Percentiles rank a stretch among this genome's conserved stretches.
Evolutionary conservation across 2,888 invertebrate species (phyloP).

Genomic region (Parnassius glacialis): DNA sequence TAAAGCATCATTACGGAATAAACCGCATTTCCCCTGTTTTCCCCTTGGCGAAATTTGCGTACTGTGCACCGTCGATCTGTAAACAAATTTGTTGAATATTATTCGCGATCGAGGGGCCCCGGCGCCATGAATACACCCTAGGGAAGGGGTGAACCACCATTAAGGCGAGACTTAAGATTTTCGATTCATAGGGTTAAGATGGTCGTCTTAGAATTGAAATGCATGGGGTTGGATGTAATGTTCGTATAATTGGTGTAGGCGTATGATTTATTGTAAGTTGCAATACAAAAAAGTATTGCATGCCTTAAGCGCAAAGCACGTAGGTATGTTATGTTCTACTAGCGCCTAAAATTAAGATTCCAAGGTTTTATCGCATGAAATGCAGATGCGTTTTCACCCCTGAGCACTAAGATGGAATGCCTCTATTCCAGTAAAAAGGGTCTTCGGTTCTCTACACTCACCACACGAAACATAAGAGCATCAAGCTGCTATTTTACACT

Average conservation of each 20-base stretch:
- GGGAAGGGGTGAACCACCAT: conserved; percentile 61
- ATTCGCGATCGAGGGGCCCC: conserved; percentile 53
- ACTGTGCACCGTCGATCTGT: conserved; percentile 58
- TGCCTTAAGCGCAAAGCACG: too few relatives aligned
- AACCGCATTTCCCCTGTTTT: conserved; percentile 34
- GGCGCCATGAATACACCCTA: conserved; percentile 60
- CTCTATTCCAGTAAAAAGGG: too few relatives aligned
- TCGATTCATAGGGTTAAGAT: conserved; percentile 66
- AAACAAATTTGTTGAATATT: conserved; percentile 78
- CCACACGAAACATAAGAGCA: too few relatives aligned
- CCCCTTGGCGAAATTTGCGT: conserved; percentile 40
- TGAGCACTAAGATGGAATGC: too few relatives aligned
- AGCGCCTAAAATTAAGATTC: too few relatives aligned
- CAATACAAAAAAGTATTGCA: too few relatives aligned
- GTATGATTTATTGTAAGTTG: conserved; percentile 28
- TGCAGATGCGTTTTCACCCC: too few relatives aligned
- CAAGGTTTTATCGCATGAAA: too few relatives aligned
- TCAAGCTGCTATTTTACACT: too few relatives aligned
- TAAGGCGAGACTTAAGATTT: conserved; percentile 58
- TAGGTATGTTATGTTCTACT: too few relatives aligned
- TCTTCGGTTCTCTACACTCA: too few relatives aligned
- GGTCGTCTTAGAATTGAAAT: conserved; percentile 51
- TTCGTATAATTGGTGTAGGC: conserved; percentile 49
- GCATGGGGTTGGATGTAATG: conserved; percentile 47
- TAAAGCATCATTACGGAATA: conserved; percentile 14